phyloP scores from a whole-genome alignment of 2,888 invertebrate genomes.

The Pogonocherus hispidulus region DNA sequence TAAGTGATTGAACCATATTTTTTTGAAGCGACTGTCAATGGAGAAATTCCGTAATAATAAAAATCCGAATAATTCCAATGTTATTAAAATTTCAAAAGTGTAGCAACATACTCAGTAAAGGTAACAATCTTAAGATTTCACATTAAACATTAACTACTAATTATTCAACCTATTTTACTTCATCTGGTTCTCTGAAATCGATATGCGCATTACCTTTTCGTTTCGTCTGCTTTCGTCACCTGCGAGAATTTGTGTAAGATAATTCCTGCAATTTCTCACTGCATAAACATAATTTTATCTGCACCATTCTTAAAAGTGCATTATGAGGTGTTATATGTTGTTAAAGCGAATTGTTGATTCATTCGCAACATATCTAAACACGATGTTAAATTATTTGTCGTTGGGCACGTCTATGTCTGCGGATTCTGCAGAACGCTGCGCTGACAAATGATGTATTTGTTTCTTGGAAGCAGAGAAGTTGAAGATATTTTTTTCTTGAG shows the following conservation, averaged over 20 bases:
- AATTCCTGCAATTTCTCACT: constrained; percentile 11
- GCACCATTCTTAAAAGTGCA: background rate
- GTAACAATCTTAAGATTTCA: too few relatives aligned
- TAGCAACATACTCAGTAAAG: too few relatives aligned
- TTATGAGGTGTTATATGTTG: constrained; percentile 8
- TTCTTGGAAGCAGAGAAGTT: constrained; percentile 13
- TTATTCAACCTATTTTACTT: too few relatives aligned
- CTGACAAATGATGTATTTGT: background rate
- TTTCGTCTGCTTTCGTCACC: background rate
- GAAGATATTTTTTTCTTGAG: background rate
- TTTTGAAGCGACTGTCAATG: too few relatives aligned
- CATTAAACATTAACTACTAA: too few relatives aligned
- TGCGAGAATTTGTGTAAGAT: background rate
- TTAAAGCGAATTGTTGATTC: constrained; percentile 1
- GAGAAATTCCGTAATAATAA: too few relatives aligned
- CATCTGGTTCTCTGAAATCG: too few relatives aligned
- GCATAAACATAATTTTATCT: constrained; percentile 16
- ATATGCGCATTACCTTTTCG: too few relatives aligned
- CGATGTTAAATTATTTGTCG: constrained; percentile 18
- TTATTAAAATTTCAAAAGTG: too few relatives aligned
- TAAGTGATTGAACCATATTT: too few relatives aligned
- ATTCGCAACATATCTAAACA: constrained; percentile 20
- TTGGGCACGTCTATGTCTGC: constrained; percentile 2
- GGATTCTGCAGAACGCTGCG: constrained; percentile 26
- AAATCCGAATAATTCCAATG: too few relatives aligned